Percentiles rank a stretch among this genome's conserved stretches.
phyloP scores from a whole-genome alignment of 1,140 invertebrate species.

The Alviniconcha marisindica region DNA sequence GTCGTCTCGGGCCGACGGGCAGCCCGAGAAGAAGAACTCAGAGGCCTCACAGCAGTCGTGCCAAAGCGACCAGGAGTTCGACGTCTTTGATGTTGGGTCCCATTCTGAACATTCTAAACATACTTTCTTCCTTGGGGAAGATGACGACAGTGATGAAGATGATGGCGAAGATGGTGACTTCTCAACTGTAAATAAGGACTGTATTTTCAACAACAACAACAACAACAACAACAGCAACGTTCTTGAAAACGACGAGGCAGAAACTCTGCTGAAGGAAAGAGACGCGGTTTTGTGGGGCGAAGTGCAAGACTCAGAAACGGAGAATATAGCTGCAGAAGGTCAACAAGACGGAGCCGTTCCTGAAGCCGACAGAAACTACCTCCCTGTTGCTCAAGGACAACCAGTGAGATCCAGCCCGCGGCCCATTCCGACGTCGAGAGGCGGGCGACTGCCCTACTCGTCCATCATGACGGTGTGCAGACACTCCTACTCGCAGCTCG shows the following conservation, averaged over 20 bases:
- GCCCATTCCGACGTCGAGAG: neutral
- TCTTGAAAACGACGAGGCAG: neutral
- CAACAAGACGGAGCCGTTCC: neutral
- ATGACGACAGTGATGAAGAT: no score
- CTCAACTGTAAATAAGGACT: no score
- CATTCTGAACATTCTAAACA: no score
- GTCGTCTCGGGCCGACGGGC: no score
- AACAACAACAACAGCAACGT: no score
- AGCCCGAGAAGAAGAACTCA: no score
- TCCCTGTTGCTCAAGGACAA: no score
- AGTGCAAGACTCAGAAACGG: neutral
- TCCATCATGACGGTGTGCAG: conserved; percentile 4
- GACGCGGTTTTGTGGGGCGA: neutral
- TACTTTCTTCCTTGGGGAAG: neutral
- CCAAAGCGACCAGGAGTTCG: neutral
- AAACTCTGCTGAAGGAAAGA: no score
- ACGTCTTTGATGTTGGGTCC: neutral
- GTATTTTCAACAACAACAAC: no score
- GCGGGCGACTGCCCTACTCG: no score
- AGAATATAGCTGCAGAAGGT: neutral
- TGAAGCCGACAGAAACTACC: no score
- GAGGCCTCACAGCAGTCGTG: neutral
- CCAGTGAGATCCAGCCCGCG: neutral
- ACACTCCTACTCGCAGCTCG: neutral
- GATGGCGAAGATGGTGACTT: no score